A percentile compares a stretch with the other conserved stretches of the same genome.
Evolutionary conservation across 2,113 vertebrate genomes (phyloP).

Genomic region (Pipra filicauda): DNA sequence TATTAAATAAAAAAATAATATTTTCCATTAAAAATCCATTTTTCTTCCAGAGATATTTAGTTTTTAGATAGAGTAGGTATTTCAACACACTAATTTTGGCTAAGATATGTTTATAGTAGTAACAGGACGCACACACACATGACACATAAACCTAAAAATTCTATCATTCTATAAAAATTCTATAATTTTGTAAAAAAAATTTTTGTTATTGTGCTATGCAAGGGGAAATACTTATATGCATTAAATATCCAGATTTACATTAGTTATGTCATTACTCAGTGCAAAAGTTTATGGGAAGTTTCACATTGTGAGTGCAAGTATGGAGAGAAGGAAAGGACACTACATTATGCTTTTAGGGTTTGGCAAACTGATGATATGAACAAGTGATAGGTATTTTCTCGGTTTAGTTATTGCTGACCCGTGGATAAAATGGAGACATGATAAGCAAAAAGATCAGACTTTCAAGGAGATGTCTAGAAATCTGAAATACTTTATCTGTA

Average conservation of each 20-base stretch:
- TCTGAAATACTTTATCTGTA: background rate
- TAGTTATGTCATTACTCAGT: background rate
- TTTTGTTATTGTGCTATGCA: background rate
- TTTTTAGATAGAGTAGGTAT: background rate
- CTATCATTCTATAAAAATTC: background rate
- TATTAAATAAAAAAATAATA: background rate
- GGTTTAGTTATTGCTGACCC: background rate
- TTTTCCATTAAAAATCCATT: background rate
- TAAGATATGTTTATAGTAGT: background rate
- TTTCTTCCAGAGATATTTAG: background rate
- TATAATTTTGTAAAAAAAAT: background rate
- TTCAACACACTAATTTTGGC: background rate
- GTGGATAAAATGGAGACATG: background rate
- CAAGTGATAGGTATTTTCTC: background rate
- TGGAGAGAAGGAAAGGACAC: background rate
- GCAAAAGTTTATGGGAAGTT: background rate
- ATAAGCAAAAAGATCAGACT: background rate
- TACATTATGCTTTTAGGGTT: background rate
- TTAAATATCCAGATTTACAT: background rate
- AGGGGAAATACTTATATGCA: background rate
- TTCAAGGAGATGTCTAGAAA: background rate
- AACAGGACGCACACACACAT: accelerated
- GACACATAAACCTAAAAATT: background rate
- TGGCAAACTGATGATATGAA: background rate
- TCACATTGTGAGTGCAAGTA: background rate